Base-by-base conservation (phyloP, 2,113 vertebrate genomes). In the Cochlearius cochlearius region DNA sequence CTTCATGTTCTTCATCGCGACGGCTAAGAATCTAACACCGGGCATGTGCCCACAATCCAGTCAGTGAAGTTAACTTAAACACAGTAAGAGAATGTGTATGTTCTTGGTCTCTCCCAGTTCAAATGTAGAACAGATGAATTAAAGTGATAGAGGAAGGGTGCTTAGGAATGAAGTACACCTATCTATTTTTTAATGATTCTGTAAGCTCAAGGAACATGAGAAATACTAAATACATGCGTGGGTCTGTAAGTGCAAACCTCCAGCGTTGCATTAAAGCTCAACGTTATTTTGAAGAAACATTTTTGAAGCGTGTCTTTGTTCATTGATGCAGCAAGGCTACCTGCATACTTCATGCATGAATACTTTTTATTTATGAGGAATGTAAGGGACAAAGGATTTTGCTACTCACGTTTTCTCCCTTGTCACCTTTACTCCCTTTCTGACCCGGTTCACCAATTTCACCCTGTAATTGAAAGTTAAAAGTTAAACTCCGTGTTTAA, bases 341-440 rank as follows among this genome's bases (percentile, higher is more conserved):
- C 41, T 34, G 30, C 26, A 55, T 34, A 67, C 59, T 71, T 92
- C n/a, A 55, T 76, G 68, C 73, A 79, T 21, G 19, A 89, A 76
- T 39, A 38, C 18, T 12, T 77, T 78, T 41, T 26, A 29, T 83
- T 92, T 75, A 86, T 73, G 56, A 68, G 77, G 34, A 59, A 69
- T 25, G 25, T 19, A 75, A 30, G 7, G 15, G 41, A 79, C 19
- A 34, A 72, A 86, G 9, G 38, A 56, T 22, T n/a, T 59, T 83
- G 32, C 72, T 88, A 99, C 98, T 97, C 86, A 99, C 99, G 12
- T 99, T 99, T 97, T 99, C 99, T 96, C 99, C 99, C 94, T 99
- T 99, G 98, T 99, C 99, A 2, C 98, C 99, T 97, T 99, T 99
- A 94, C 99, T 99, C 90, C 99, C 99, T 97, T 99, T 99, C 95